Percentiles rank a stretch among this genome's conserved stretches.
Evolutionary conservation across 2,888 invertebrate species (phyloP).

Genomic region (Sialis lutaria): DNA sequence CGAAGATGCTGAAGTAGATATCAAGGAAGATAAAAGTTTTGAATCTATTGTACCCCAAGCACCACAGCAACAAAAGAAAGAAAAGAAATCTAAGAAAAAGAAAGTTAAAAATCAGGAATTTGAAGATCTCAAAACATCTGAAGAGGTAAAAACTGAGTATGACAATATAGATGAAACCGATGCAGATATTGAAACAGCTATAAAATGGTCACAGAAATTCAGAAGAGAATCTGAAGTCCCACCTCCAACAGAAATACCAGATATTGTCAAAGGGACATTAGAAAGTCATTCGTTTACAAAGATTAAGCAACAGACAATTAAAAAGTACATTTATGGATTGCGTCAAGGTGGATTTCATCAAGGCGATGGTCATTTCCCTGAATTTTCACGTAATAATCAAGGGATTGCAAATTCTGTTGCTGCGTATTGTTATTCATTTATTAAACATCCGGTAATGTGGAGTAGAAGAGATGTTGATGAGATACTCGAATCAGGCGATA

Average conservation of each 20-base stretch:
- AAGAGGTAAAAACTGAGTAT: conserved; percentile 9
- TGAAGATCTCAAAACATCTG: background rate
- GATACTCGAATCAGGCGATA: conserved; percentile 33
- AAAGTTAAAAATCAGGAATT: background rate
- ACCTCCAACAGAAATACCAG: conserved; percentile 11
- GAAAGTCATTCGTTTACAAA: conserved; percentile 25
- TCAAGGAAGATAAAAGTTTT: background rate
- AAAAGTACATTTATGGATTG: conserved; percentile 22
- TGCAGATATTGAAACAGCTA: conserved; percentile 4
- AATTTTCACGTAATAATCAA: conserved; percentile 23
- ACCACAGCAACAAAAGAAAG: background rate
- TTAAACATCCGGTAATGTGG: conserved; percentile 42
- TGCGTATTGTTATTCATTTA: conserved; percentile 37
- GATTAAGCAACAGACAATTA: conserved; percentile 18
- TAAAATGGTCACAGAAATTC: conserved; percentile 20
- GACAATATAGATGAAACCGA: conserved; percentile 2
- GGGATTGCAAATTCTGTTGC: conserved; percentile 38
- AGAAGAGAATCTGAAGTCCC: conserved; percentile 21
- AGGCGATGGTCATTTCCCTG: conserved; percentile 19
- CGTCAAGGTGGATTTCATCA: conserved; percentile 21
- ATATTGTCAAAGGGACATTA: conserved; percentile 19
- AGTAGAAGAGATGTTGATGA: conserved; percentile 39
- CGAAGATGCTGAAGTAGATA: background rate
- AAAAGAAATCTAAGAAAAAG: background rate
- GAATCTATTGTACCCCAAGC: background rate